phyloP scores from a whole-genome alignment of 2,888 invertebrate genomes.

The Ophioninae sp. region DNA sequence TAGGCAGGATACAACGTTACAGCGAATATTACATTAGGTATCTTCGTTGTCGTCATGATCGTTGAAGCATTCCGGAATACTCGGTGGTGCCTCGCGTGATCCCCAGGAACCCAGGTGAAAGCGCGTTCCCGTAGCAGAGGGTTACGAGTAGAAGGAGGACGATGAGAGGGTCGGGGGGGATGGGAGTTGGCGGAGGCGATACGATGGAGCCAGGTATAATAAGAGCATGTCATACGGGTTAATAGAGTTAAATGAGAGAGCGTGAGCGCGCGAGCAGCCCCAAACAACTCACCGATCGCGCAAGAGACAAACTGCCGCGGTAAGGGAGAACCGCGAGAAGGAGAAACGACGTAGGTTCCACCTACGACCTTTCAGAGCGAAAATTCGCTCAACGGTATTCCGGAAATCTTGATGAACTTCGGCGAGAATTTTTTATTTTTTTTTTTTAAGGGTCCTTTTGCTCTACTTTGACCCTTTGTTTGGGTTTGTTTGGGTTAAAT shows the following conservation, averaged over 20 bases:
- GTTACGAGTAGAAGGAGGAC: neutral
- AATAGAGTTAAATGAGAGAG: conserved; percentile 37
- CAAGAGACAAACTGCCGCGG: conserved; percentile 20
- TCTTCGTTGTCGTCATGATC: neutral
- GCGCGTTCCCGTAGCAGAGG: neutral
- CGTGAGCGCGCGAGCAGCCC: neutral
- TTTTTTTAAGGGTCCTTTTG: no score
- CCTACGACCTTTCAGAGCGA: no score
- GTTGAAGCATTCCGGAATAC: neutral
- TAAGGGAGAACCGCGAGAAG: neutral
- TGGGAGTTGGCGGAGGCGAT: neutral
- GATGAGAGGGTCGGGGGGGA: neutral
- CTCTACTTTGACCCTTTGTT: no score
- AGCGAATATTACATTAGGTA: conserved; percentile 20
- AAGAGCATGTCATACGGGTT: conserved; percentile 17
- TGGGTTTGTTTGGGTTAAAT: no score
- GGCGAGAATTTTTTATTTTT: no score
- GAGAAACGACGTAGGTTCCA: neutral
- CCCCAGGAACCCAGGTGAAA: neutral
- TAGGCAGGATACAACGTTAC: neutral
- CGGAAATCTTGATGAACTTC: no score
- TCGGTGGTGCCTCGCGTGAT: conserved; percentile 4
- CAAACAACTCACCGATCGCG: conserved; percentile 3
- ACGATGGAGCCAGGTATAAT: conserved; percentile 7
- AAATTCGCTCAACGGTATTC: no score